Conservation (phyloP, 2,113 vertebrate species). For the Thamnaconus septentrionalis region DNA sequence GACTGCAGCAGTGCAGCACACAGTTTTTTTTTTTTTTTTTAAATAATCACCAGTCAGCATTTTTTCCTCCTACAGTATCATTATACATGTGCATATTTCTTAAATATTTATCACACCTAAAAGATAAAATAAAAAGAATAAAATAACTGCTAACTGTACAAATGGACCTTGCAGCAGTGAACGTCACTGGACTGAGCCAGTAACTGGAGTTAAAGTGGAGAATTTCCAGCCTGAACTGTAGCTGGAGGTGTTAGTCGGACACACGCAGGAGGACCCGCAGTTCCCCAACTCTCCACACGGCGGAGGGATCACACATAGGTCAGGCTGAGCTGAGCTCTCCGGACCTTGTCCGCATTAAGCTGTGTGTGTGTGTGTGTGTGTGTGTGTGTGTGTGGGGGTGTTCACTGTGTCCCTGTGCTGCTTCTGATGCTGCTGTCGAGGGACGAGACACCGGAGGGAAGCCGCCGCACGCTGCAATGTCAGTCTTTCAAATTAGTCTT, state of each 20-base stretch:
- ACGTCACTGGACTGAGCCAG: no score
- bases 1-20: neutral
- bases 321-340: slow-evolving; percentile 43
- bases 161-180: no score
- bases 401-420: slow-evolving; percentile 20
- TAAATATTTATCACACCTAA: no score
- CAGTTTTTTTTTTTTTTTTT: neutral
- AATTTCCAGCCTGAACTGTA: slow-evolving; percentile 11
- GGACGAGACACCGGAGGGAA: neutral
- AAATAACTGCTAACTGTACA: no score
- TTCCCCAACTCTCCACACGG: slow-evolving; percentile 19
- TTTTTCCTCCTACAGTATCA: neutral
- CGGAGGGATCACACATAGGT: slow-evolving; percentile 43
- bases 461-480: neutral
- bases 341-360: slow-evolving; percentile 29
- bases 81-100: no score
- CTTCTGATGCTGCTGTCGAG: slow-evolving; percentile 5
- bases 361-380: neutral
- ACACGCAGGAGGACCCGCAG: slow-evolving; percentile 50
- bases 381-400: neutral
- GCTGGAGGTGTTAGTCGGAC: slow-evolving; percentile 31
- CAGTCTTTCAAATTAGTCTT: neutral
- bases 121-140: no score
- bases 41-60: neutral
- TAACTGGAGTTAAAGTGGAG: neutral